Percentiles rank a stretch among this genome's conserved stretches.
These are phyloP conservation scores for Schizotus pectinicornis DNA, from an alignment of 2,888 invertebrate species.

Conservation along the genomic window DNA sequence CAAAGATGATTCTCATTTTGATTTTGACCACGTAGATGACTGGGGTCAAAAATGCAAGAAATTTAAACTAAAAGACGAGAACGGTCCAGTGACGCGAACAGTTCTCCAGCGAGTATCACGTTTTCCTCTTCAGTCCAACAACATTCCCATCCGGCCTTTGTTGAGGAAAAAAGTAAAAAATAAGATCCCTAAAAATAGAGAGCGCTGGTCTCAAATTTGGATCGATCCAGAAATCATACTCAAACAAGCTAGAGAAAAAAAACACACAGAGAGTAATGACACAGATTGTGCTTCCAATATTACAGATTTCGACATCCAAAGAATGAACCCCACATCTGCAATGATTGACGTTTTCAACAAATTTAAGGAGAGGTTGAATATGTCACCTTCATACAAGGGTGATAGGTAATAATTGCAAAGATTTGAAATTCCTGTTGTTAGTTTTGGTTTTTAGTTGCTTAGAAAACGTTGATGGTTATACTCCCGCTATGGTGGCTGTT, in stretches of 20 bases:
- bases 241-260: conserved; percentile 58
- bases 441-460: conserved; percentile 25
- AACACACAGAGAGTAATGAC: conserved; percentile 58
- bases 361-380: conserved; percentile 63
- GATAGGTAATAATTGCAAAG: conserved; percentile 45
- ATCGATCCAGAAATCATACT: conserved; percentile 70
- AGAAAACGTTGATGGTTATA: conserved; percentile 58
- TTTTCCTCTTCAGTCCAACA: conserved; percentile 60
- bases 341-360: conserved; percentile 72
- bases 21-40: conserved; percentile 58
- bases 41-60: conserved; percentile 51
- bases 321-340: conserved; percentile 71
- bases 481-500: conserved; percentile 65
- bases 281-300: conserved; percentile 52
- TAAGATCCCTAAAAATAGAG: conserved; percentile 59
- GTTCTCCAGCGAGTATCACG: conserved; percentile 40
- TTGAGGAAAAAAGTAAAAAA: conserved; percentile 59
- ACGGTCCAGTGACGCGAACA: conserved; percentile 28
- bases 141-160: conserved; percentile 65
- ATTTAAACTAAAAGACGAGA: conserved; percentile 38
- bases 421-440: conserved; percentile 12
- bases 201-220: conserved; percentile 72
- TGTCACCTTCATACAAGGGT: conserved; percentile 46
- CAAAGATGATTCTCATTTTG: conserved; percentile 50
- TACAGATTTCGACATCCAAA: conserved; percentile 58